Conservation (phyloP, 2,888 invertebrate genomes). For the Poecilus cupreus region DNA sequence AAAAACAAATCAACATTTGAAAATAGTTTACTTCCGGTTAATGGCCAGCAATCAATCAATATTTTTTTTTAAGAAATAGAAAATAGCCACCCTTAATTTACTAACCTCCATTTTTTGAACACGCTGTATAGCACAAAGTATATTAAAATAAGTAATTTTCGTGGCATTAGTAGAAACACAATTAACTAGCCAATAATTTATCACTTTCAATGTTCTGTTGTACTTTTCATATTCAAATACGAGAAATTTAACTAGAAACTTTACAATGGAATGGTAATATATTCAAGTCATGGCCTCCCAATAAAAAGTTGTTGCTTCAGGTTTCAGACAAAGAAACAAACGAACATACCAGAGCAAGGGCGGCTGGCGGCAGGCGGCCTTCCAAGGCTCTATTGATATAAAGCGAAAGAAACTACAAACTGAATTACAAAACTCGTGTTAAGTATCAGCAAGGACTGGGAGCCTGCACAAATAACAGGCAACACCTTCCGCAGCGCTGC, state of each 20-base stretch:
- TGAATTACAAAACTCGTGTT: conserved; percentile 49
- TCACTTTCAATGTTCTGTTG: neutral
- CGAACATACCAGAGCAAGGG: neutral
- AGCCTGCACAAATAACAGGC: conserved; percentile 14
- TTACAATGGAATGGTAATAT: conserved; percentile 14
- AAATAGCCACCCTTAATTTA: no score
- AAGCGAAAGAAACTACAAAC: conserved; percentile 28
- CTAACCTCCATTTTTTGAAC: no score
- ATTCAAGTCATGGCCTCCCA: conserved; percentile 39
- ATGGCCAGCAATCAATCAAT: no score
- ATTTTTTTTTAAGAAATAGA: no score
- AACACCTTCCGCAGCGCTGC: neutral
- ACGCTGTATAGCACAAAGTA: no score
- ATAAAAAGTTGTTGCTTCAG: conserved; percentile 26
- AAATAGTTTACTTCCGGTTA: no score
- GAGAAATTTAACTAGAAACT: conserved; percentile 11
- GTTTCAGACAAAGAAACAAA: conserved; percentile 34
- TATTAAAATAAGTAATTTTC: no score
- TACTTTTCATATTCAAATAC: conserved; percentile 10
- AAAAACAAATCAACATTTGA: no score
- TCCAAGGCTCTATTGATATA: conserved; percentile 38
- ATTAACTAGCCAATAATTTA: no score
- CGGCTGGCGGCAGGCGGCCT: neutral
- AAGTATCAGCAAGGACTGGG: conserved; percentile 26
- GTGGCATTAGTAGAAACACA: no score